phyloP scores from a whole-genome alignment of 2,797 vertebrate genomes.

The Rhinatrema bivittatum region DNA sequence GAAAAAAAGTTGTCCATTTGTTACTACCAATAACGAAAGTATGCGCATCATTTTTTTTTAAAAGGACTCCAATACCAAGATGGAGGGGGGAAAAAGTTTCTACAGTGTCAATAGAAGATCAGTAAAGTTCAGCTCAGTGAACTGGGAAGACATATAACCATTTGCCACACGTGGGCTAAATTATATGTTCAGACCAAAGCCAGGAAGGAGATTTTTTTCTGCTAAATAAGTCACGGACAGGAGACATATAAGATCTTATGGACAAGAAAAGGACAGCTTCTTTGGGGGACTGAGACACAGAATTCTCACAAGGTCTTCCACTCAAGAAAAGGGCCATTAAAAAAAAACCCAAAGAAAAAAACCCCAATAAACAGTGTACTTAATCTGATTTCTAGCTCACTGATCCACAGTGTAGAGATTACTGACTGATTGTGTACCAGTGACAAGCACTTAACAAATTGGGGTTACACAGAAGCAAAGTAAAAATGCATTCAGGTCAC shows the following conservation, averaged over 20 bases:
- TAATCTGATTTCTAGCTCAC: slow-evolving; percentile 59
- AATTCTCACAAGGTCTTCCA: slow-evolving; percentile 43
- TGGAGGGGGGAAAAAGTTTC: slow-evolving; percentile 52
- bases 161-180: slow-evolving; percentile 41
- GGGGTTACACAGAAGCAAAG: slow-evolving; percentile 92
- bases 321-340: slow-evolving; percentile 38
- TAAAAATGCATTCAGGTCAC: slow-evolving; percentile 99
- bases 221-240: slow-evolving; percentile 53
- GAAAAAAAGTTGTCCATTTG: slow-evolving; percentile 41
- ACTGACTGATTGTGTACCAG: slow-evolving; percentile 77
- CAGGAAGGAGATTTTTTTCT: slow-evolving; percentile 51
- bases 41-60: slow-evolving; percentile 53
- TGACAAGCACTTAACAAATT: slow-evolving; percentile 90
- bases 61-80: slow-evolving; percentile 48
- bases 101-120: slow-evolving; percentile 63
- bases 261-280: slow-evolving; percentile 56
- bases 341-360: too few relatives aligned
- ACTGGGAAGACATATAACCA: slow-evolving; percentile 51
- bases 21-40: slow-evolving; percentile 44
- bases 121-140: slow-evolving; percentile 48
- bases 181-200: slow-evolving; percentile 57
- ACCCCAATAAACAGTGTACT: slow-evolving; percentile 50
- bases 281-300: slow-evolving; percentile 41
- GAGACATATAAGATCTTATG: slow-evolving; percentile 61
- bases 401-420: slow-evolving; percentile 58